phyloP scores from a whole-genome alignment of 2,888 invertebrate species.

The Tupiocoris notatus region DNA sequence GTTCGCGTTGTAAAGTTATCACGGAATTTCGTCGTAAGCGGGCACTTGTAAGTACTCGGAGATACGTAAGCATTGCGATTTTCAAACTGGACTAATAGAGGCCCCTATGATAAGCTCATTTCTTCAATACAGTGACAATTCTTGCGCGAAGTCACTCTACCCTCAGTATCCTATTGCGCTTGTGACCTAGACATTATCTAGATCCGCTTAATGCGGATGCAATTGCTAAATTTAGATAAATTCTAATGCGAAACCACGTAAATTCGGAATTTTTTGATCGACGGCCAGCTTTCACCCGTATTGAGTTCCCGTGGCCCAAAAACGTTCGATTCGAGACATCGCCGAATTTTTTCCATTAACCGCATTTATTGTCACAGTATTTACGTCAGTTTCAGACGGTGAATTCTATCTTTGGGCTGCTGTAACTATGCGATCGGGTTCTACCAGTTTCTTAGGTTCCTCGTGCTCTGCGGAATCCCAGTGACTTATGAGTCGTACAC shows the following conservation, averaged over 20 bases:
- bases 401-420: neutral
- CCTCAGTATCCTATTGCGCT: neutral
- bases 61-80: no score
- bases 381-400: constrained; percentile 10
- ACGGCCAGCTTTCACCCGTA: constrained; percentile 27
- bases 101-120: constrained; percentile 30
- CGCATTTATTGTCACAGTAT: neutral
- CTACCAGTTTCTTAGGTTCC: constrained; percentile 3
- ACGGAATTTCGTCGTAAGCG: neutral
- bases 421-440: constrained; percentile 22
- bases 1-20: neutral
- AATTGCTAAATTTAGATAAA: no score
- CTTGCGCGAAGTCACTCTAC: constrained; percentile 21
- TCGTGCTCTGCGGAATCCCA: constrained; percentile 6
- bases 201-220: no score
- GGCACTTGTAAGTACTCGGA: no score
- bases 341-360: neutral
- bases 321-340: constrained; percentile 1
- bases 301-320: constrained; percentile 28
- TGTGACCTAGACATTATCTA: neutral
- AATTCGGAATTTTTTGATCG: neutral
- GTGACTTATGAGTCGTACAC: constrained; percentile 29
- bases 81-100: no score
- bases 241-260: neutral
- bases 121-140: constrained; percentile 6